phyloP scores from a whole-genome alignment of 2,113 vertebrate species.

The Sebastes fasciatus region DNA sequence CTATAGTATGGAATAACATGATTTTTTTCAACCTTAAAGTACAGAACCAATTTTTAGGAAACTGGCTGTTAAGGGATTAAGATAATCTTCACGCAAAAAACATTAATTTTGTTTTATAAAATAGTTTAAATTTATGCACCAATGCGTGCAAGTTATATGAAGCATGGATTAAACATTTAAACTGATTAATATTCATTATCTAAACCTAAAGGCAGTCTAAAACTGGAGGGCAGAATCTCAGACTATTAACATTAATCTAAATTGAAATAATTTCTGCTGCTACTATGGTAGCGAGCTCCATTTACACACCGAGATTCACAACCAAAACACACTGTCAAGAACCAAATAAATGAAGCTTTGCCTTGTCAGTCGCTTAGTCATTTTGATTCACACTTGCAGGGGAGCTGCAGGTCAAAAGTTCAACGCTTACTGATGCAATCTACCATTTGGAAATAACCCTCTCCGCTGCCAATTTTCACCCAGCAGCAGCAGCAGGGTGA shows the following conservation, averaged over 20 bases:
- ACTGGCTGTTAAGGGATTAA: too few relatives aligned
- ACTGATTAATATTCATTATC: constrained; percentile 27
- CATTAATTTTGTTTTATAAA: background rate
- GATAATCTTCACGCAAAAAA: background rate
- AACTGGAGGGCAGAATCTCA: background rate
- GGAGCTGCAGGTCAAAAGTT: constrained; percentile 37
- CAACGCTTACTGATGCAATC: constrained; percentile 35
- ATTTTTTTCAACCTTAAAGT: too few relatives aligned
- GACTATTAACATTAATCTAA: background rate
- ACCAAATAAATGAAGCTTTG: constrained; percentile 13
- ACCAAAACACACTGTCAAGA: constrained; percentile 15
- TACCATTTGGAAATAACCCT: constrained; percentile 32
- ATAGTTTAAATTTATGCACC: constrained; percentile 16
- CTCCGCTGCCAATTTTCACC: constrained; percentile 21
- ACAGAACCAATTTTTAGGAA: too few relatives aligned
- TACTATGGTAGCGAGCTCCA: background rate
- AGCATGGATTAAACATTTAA: constrained; percentile 37
- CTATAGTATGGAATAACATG: background rate
- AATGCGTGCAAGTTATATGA: constrained; percentile 2
- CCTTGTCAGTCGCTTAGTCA: constrained; percentile 5
- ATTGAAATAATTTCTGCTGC: background rate
- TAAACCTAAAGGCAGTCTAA: constrained; percentile 6
- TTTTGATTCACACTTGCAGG: constrained; percentile 36
- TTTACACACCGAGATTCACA: background rate
- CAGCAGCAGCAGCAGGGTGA: constrained; percentile 48